phyloP scores from a whole-genome alignment of 2,113 vertebrate species.

The Antechinus stuartii region DNA sequence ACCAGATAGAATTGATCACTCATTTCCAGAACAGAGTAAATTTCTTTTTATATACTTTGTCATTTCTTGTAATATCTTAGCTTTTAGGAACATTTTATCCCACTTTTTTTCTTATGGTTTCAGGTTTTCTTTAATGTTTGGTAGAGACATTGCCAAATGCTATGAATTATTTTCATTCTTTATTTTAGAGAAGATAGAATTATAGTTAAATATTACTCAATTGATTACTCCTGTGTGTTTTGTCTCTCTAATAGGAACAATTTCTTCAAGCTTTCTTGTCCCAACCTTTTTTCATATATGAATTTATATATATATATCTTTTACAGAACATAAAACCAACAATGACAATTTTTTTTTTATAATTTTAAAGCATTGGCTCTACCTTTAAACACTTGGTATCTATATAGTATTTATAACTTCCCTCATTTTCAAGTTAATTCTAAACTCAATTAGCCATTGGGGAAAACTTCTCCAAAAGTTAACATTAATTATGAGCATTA shows the following conservation, averaged over 20 bases:
- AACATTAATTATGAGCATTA: too few relatives aligned
- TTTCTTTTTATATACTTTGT: background rate
- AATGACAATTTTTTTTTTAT: background rate
- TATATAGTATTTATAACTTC: background rate
- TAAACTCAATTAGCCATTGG: too few relatives aligned
- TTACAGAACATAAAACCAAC: background rate
- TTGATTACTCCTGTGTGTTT: too few relatives aligned
- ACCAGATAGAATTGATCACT: background rate
- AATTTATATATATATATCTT: too few relatives aligned
- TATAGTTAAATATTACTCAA: background rate
- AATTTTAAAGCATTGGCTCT: background rate
- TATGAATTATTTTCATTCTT: background rate
- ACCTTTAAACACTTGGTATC: background rate
- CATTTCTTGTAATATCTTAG: background rate
- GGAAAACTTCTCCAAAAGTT: too few relatives aligned
- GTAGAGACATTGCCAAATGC: background rate
- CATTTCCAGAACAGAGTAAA: background rate
- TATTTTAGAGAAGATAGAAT: background rate
- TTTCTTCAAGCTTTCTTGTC: background rate
- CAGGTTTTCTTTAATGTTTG: conserved; percentile 2
- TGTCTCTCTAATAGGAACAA: too few relatives aligned
- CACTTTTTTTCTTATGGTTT: conserved; percentile 12
- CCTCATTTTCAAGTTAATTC: too few relatives aligned
- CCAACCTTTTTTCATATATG: too few relatives aligned
- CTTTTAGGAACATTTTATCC: background rate